Evolutionary conservation across 2,797 vertebrate species (phyloP).

Genomic region (Chaunax sp.): DNA sequence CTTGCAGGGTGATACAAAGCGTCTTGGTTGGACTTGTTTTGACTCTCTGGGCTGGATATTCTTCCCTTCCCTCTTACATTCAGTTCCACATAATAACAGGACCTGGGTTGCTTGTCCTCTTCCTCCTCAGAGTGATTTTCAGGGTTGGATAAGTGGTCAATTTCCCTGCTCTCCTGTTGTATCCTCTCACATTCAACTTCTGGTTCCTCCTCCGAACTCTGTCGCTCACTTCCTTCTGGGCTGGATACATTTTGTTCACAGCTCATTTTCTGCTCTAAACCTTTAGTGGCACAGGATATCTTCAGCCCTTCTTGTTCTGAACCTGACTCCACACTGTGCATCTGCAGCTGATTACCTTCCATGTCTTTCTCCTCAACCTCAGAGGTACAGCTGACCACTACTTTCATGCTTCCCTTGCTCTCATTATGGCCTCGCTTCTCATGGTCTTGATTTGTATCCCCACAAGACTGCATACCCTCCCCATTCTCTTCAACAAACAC

Average conservation of each 20-base stretch:
- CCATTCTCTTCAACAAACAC: background rate
- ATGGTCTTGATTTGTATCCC: constrained; percentile 15
- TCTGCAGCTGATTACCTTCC: constrained; percentile 9
- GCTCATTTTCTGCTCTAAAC: constrained; percentile 25
- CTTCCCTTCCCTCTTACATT: constrained; percentile 16
- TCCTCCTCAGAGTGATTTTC: constrained; percentile 35
- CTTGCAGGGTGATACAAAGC: background rate
- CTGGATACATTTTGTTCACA: constrained; percentile 1
- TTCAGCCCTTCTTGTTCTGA: constrained; percentile 30
- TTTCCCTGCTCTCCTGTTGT: constrained; percentile 9
- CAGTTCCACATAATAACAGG: constrained; percentile 36
- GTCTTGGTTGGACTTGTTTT: constrained; percentile 19
- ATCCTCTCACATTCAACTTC: constrained; percentile 25
- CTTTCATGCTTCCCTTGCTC: constrained; percentile 8
- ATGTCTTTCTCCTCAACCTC: constrained; percentile 15
- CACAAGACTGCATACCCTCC: constrained; percentile 11
- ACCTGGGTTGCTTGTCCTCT: constrained; percentile 2
- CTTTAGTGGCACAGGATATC: constrained; percentile 29
- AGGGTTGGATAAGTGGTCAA: background rate
- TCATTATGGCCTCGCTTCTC: background rate
- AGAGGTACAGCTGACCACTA: background rate
- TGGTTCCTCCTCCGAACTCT: constrained; percentile 17
- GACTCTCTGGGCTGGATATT: constrained; percentile 5
- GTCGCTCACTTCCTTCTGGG: constrained; percentile 16
- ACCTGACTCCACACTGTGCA: constrained; percentile 22